These are phyloP conservation scores for Nyctereutes procyonoides DNA, from an alignment of 2,113 vertebrate genomes.

Conservation along the genomic window DNA sequence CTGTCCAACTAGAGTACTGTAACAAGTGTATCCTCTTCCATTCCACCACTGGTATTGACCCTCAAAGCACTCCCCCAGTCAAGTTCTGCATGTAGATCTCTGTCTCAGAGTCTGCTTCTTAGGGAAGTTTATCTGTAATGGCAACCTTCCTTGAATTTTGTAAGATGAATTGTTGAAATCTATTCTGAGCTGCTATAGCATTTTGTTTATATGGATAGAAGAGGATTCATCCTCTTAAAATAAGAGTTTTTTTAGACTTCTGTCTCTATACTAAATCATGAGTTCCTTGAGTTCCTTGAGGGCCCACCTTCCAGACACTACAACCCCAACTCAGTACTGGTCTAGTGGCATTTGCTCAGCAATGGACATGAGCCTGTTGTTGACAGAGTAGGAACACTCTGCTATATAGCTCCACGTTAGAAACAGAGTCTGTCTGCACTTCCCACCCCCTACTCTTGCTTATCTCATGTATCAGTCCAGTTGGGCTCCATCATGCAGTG, in stretches of 20 bases:
- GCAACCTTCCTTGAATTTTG: background rate
- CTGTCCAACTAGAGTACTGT: background rate
- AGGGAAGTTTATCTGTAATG: background rate
- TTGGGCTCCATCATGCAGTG: background rate
- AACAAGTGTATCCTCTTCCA: fast-evolving
- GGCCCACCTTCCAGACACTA: fast-evolving
- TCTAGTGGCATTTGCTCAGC: background rate
- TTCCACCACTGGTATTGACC: background rate
- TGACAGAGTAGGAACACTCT: background rate
- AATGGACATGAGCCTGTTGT: background rate
- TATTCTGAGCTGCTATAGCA: background rate
- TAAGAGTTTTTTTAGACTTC: background rate
- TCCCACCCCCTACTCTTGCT: background rate
- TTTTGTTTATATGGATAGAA: background rate
- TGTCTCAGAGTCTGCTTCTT: background rate
- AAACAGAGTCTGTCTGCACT: background rate
- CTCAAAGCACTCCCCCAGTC: background rate
- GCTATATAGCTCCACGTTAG: background rate
- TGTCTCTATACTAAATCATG: background rate
- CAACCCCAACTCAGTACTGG: background rate
- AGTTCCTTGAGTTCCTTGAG: background rate
- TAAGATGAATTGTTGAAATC: background rate
- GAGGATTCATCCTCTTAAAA: background rate
- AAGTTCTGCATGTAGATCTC: background rate
- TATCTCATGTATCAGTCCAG: background rate